Base-by-base conservation (phyloP, 2,113 vertebrate genomes). In the Xerus inauris region DNA sequence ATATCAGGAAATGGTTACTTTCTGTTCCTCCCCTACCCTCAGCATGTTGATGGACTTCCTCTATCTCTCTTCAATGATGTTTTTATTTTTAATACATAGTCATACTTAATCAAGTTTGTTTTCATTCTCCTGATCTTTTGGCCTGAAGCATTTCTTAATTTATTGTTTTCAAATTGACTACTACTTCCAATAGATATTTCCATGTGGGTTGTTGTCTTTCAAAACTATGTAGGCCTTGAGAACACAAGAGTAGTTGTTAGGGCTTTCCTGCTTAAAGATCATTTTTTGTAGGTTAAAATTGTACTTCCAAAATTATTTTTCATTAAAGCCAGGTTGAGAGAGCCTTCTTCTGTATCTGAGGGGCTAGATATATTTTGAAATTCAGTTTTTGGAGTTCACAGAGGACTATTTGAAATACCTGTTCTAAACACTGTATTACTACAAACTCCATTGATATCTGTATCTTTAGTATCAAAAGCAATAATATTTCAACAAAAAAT, bases 1-100 rank as follows among this genome's bases (percentile, higher is more conserved):
- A 19, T 1, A 0, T 38, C 28, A 51, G 7, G 38, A 30, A 94
- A 7, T 1, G 24, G 0, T 42, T 38, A 9, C 1, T 6, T 75
- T 69, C 30, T 65, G 28, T 59, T 59, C 24, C 32, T 19, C 73
- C 1, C 28, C 14, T 30, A 10, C 6, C 5, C 57, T 40, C 9
- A 24, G 30, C 16, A 8, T 49, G 9, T 51, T 79, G 9, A 35
- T 45, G 22, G 6, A 19, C 45, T 92, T 86, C 47, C 42, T 82
- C 11, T 71, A 62, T 96, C 45, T 85, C 5, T 79, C 38, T 82
- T 85, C 13, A 11, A 13, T 30, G 49, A 28, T 20, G 1, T 16
- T 3, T 59, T 62, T 49, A n/a, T 45, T 45, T 24, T 73, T 62
- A 28, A 51, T 19, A 5, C 79, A 62, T 32, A 64, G 9, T 12